These are phyloP conservation scores for Cataglyphis albicans DNA, from an alignment of 2,888 invertebrate species.

Conservation along the genomic window DNA sequence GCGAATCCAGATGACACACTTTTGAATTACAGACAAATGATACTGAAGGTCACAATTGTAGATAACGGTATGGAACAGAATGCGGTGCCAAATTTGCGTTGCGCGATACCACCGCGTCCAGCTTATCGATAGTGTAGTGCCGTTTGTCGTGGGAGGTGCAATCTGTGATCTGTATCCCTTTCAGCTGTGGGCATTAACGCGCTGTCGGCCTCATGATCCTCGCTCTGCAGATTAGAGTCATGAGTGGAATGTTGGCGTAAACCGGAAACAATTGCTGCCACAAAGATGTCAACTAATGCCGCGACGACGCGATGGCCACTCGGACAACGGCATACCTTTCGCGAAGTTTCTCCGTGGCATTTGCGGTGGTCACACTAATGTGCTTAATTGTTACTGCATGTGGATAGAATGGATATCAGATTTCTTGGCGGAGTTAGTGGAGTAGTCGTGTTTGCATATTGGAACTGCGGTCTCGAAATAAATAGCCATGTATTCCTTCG, in stretches of 20 bases:
- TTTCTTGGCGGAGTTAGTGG: constrained; percentile 25
- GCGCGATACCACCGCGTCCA: constrained; percentile 4
- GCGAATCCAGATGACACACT: not conserved
- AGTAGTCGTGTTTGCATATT: constrained; percentile 9
- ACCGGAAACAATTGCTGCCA: constrained; percentile 65
- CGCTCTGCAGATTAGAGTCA: constrained; percentile 51
- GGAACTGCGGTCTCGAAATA: not conserved
- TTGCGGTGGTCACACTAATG: constrained; percentile 53
- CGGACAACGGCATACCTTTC: constrained; percentile 24
- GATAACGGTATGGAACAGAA: not conserved
- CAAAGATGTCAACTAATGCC: constrained; percentile 68
- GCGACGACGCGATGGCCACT: constrained; percentile 57
- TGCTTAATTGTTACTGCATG: constrained; percentile 67
- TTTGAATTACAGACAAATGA: constrained; percentile 8
- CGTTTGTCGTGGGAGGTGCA: constrained; percentile 9
- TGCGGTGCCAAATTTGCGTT: constrained; percentile 22
- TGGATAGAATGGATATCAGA: constrained; percentile 24
- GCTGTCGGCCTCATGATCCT: constrained; percentile 64
- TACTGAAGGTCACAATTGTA: not conserved
- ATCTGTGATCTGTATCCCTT: constrained; percentile 55
- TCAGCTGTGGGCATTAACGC: constrained; percentile 62
- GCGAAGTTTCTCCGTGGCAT: constrained; percentile 43
- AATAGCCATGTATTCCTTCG: not conserved
- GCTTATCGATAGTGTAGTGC: constrained; percentile 30
- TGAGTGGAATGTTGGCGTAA: constrained; percentile 60